phyloP scores from a whole-genome alignment of 2,797 vertebrate genomes.

The Cryptoprocta ferox region DNA sequence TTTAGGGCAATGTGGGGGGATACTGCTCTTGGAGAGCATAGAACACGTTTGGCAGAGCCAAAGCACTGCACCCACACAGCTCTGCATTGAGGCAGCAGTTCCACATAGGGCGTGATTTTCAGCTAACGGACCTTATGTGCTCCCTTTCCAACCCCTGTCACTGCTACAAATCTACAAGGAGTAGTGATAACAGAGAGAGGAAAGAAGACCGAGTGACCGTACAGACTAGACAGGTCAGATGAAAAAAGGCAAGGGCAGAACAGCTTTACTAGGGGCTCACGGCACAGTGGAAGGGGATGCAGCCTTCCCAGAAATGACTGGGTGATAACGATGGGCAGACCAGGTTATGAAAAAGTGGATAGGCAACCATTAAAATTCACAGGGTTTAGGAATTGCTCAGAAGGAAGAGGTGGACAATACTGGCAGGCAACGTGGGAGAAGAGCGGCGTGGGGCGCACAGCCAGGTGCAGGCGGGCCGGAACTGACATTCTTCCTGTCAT shows the following conservation, averaged over 20 bases:
- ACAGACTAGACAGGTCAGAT: background rate
- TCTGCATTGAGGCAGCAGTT: background rate
- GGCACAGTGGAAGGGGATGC: background rate
- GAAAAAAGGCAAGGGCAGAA: background rate
- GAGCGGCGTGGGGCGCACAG: fast-evolving
- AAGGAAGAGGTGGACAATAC: background rate
- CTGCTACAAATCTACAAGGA: background rate
- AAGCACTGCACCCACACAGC: background rate
- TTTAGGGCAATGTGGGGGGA: background rate
- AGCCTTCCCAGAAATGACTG: background rate
- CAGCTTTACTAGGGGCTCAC: background rate
- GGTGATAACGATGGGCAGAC: background rate
- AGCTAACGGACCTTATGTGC: background rate
- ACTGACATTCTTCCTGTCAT: background rate
- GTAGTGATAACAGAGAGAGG: background rate
- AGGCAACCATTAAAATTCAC: too few relatives aligned
- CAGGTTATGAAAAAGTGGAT: background rate
- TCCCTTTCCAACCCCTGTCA: fast-evolving
- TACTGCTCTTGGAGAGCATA: fast-evolving
- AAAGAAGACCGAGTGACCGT: background rate
- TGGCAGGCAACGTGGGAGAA: background rate
- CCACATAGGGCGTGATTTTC: background rate
- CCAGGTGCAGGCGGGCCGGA: background rate
- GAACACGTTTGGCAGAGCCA: background rate
- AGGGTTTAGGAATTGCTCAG: background rate